phyloP scores from a whole-genome alignment of 2,888 invertebrate species.

The Epirrhoe alternata region DNA sequence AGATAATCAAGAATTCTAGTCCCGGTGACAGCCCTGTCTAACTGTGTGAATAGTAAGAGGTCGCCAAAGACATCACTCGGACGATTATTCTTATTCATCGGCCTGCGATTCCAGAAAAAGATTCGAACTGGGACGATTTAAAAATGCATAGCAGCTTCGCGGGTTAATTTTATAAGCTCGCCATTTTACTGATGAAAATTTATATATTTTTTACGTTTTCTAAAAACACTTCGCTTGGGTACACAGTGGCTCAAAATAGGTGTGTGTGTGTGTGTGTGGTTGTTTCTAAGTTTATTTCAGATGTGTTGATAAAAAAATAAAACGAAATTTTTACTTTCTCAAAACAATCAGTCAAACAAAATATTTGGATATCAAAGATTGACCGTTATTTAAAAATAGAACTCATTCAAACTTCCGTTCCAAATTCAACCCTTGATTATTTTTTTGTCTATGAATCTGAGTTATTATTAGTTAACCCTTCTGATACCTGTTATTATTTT shows the following conservation, averaged over 20 bases:
- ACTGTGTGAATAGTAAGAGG: constrained; percentile 73
- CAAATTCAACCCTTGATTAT: constrained; percentile 68
- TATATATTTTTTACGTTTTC: neutral
- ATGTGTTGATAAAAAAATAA: too few species aligned
- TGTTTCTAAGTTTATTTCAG: too few species aligned
- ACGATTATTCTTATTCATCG: constrained; percentile 79
- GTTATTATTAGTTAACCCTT: constrained; percentile 73
- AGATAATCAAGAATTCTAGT: neutral
- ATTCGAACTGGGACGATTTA: constrained; percentile 48
- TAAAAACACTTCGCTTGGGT: neutral
- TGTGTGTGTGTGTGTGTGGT: too few species aligned
- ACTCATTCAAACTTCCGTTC: constrained; percentile 62
- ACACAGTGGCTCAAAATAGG: too few species aligned
- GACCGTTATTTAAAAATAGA: constrained; percentile 63
- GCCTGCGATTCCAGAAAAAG: constrained; percentile 45
- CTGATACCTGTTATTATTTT: constrained; percentile 74
- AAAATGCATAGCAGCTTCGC: constrained; percentile 51
- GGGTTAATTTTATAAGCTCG: constrained; percentile 24
- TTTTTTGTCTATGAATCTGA: constrained; percentile 60
- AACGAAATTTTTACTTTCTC: too few species aligned
- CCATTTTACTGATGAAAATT: neutral
- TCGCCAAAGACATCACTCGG: constrained; percentile 61
- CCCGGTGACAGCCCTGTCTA: constrained; percentile 60
- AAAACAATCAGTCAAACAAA: neutral
- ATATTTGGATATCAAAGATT: constrained; percentile 37